These are phyloP conservation scores for Mycteria americana DNA, from an alignment of 2,797 vertebrate species.

Conservation along the genomic window DNA sequence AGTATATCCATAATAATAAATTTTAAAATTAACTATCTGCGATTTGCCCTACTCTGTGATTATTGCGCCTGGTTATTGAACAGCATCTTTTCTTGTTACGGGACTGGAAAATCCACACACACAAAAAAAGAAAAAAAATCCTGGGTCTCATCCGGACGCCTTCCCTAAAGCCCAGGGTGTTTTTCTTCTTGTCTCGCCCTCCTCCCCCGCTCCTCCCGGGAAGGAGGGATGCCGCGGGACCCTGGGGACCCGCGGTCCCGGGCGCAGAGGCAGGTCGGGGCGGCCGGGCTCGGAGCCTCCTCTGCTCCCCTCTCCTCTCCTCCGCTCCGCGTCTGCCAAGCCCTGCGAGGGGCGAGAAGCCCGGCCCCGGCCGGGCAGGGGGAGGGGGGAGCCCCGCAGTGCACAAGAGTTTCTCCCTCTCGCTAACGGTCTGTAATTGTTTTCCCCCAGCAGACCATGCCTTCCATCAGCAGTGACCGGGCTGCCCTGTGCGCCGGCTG, in stretches of 20 bases:
- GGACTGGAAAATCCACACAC: neutral
- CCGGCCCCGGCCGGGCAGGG: neutral
- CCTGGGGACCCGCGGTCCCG: neutral
- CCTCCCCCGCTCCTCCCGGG: neutral
- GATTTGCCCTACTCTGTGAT: neutral
- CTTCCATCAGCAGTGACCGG: slow-evolving; percentile 90
- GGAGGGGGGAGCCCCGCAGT: neutral
- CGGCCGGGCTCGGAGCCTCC: neutral
- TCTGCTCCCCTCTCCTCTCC: neutral
- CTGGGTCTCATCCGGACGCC: neutral
- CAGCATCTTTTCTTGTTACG: neutral
- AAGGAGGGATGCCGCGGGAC: neutral
- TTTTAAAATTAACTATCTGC: neutral
- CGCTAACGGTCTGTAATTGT: slow-evolving; percentile 42
- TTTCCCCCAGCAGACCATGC: slow-evolving; percentile 82
- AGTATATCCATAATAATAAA: neutral
- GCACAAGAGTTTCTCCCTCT: neutral
- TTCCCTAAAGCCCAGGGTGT: neutral
- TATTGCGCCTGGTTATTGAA: neutral
- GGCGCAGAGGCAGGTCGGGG: neutral
- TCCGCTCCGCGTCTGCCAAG: neutral
- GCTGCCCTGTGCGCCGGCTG: slow-evolving; percentile 96
- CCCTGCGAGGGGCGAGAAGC: neutral
- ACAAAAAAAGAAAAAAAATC: neutral
- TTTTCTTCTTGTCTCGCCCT: neutral